These are phyloP conservation scores for Bacillus rossius DNA, from an alignment of 1,140 invertebrate genomes.

Conservation along the genomic window DNA sequence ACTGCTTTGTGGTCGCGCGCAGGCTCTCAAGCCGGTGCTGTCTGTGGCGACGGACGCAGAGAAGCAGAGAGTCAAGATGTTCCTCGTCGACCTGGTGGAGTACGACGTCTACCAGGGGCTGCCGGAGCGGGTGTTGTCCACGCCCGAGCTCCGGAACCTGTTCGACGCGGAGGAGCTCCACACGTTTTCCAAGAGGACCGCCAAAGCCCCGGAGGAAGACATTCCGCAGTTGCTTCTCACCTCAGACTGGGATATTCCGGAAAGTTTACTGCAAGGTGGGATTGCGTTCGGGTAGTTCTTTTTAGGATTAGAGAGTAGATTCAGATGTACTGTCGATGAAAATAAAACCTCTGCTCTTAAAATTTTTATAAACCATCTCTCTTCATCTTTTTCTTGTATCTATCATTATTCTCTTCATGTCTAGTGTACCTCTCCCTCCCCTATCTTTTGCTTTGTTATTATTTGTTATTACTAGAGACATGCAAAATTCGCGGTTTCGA, in stretches of 20 bases:
- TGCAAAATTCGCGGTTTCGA: no score
- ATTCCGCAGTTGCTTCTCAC: constrained; percentile 3
- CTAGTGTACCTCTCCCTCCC: background rate
- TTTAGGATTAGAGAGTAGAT: no score
- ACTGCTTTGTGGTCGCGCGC: no score
- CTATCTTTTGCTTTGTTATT: background rate
- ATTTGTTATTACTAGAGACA: background rate
- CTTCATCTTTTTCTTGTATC: background rate
- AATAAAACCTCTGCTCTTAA: no score
- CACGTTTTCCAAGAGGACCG: background rate
- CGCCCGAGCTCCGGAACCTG: background rate
- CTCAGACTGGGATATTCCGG: constrained; percentile 1
- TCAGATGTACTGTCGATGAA: no score
- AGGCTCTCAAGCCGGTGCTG: constrained; percentile 6
- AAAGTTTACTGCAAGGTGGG: background rate
- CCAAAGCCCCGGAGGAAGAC: background rate
- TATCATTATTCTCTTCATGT: background rate
- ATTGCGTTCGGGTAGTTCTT: no score
- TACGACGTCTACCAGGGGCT: background rate
- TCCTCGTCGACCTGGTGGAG: background rate
- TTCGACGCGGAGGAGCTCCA: background rate
- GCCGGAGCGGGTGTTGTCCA: background rate
- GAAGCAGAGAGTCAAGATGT: constrained; percentile 6
- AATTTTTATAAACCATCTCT: no score
- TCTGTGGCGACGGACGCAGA: background rate